Percentiles rank a stretch among this genome's conserved stretches.
Evolutionary conservation across 2,113 vertebrate genomes (phyloP).

Genomic region (Seriola quinqueradiata): DNA sequence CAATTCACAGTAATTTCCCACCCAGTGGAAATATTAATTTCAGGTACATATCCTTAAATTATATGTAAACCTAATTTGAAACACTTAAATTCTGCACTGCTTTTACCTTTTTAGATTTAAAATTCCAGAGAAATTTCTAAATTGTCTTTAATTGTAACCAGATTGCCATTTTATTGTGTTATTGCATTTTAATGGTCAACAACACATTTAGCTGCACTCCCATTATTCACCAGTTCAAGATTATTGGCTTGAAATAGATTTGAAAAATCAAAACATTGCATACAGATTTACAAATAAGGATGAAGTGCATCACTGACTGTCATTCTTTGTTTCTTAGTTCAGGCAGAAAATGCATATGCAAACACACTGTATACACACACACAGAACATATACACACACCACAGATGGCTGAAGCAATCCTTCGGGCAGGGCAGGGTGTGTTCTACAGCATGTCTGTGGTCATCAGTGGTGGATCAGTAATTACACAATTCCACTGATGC

Average conservation of each 20-base stretch:
- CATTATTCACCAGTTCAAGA: background rate
- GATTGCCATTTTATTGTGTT: background rate
- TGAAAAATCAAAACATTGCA: background rate
- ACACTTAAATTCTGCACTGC: no score
- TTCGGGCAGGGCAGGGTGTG: slow-evolving; percentile 72
- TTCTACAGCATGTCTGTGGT: slow-evolving; percentile 70
- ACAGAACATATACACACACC: slow-evolving; percentile 13
- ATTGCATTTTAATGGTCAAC: background rate
- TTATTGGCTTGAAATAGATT: background rate
- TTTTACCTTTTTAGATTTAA: no score
- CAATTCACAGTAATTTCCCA: no score
- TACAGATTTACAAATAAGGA: no score
- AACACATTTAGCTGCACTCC: background rate
- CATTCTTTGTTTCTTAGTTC: slow-evolving; percentile 26
- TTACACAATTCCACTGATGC: slow-evolving; percentile 55
- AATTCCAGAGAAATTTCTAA: background rate
- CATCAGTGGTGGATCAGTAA: slow-evolving; percentile 63
- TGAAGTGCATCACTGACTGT: background rate
- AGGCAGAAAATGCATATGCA: background rate
- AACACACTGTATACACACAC: background rate
- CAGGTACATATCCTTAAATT: no score
- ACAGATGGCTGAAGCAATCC: slow-evolving; percentile 39
- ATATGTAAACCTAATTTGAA: no score
- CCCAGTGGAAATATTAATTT: no score
- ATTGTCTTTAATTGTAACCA: background rate